Base-by-base conservation (phyloP, 2,797 vertebrate species). In the Coilia nasus region DNA sequence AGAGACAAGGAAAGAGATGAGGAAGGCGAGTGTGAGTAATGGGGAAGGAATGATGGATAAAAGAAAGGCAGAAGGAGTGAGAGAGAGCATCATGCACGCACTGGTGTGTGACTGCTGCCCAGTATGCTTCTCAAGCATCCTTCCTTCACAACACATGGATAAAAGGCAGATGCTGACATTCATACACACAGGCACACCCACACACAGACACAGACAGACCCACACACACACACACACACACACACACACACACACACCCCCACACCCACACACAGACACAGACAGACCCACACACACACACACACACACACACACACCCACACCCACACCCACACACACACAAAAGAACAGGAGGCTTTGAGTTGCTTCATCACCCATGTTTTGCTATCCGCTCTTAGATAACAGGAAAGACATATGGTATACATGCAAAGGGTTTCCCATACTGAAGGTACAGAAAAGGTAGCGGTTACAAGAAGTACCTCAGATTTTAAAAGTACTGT, bases 21-120 rank as follows among this genome's bases (percentile, higher is more conserved):
- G 25, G 10, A 25, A 23, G 25, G 23, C 3, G 60, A 71, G 12
- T 14, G 2, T 15, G 25, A 31, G 64, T 28, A 9, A 31, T 23
- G 28, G 59, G 21, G 59, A 25, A 6, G 11, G 60, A 64, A 19
- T 21, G 59, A 60, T 2, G 0, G 21, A n/a, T 3, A n/a, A 19
- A 17, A 60, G 57, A 60, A n/a, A 60, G 57, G 19, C 12, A 60
- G 59, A 62, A 28, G 35, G 35, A 19, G 7, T 17, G 9, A 21
- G 57, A 59, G 9, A 41, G 19, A 78, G 71, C 35, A 78, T 78
- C 71, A 78, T 41, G 17, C 1, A 7, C 6, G 31, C 35, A 78
- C 31, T 78, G 71, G 67, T 35, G 28, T 78, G 71, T 41, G 71
- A 78, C 71, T 41, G 71, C 35, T 78, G 71, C 6, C 71, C 71